Percentiles rank a stretch among this genome's conserved stretches.
phyloP scores from a whole-genome alignment of 2,888 invertebrate species.

The Lithophane socia region DNA sequence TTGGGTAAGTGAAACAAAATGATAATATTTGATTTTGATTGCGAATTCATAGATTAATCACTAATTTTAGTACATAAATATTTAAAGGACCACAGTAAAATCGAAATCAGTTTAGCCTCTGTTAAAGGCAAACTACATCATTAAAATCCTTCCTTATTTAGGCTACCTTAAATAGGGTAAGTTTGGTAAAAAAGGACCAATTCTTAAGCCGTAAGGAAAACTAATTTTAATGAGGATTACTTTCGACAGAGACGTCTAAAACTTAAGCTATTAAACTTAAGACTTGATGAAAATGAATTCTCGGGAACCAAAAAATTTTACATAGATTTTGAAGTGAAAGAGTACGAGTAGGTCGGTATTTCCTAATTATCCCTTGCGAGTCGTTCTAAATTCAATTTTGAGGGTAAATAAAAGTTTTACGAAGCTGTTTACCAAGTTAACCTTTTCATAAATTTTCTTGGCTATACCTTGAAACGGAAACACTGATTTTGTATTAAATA shows the following conservation, averaged over 20 bases:
- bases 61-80: neutral
- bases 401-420: constrained; percentile 44
- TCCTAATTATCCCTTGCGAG: constrained; percentile 41
- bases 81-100: neutral
- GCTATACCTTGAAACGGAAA: constrained; percentile 16
- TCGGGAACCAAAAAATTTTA: neutral
- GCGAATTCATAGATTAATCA: neutral
- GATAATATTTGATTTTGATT: no score
- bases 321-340: constrained; percentile 24
- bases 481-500: constrained; percentile 9
- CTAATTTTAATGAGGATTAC: constrained; percentile 34
- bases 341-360: constrained; percentile 24
- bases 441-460: constrained; percentile 12
- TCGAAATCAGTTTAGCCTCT: no score
- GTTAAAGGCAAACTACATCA: no score
- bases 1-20: no score
- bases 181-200: constrained; percentile 22
- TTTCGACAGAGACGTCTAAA: constrained; percentile 43
- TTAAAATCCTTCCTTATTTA: neutral
- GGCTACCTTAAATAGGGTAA: neutral
- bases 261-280: constrained; percentile 56
- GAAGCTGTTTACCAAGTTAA: constrained; percentile 23
- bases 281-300: constrained; percentile 8
- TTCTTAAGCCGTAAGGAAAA: constrained; percentile 27
- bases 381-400: constrained; percentile 42